Conservation (phyloP, 1,140 invertebrate species). For the Drosophila virilis region DNA sequence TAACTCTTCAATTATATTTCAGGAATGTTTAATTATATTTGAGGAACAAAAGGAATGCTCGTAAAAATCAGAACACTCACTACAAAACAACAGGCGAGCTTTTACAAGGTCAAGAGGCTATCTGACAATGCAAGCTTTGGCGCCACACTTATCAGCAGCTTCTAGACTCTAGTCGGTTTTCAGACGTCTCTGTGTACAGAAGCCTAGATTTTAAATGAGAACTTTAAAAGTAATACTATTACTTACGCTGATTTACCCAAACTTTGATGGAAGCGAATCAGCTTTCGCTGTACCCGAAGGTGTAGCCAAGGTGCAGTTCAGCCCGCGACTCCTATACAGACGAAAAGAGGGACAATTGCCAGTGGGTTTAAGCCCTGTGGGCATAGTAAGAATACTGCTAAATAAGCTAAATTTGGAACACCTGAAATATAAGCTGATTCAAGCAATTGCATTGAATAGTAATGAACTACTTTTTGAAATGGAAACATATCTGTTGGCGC, state of each 20-base stretch:
- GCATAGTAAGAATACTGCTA: slow-evolving; percentile 1
- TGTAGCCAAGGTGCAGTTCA: not conserved
- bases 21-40: too few species aligned
- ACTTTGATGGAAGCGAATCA: not conserved
- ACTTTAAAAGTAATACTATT: not conserved
- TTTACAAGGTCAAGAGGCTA: not conserved
- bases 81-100: not conserved
- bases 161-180: slow-evolving; percentile 1
- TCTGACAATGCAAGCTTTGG: slow-evolving; percentile 2
- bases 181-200: not conserved
- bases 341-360: not conserved
- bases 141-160: not conserved
- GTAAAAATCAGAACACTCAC: too few species aligned
- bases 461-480: slow-evolving; percentile 41
- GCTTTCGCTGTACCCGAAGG: not conserved
- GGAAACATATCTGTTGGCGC: slow-evolving; percentile 7
- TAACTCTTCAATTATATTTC: too few species aligned
- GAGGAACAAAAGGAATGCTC: too few species aligned
- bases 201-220: slow-evolving; percentile 5
- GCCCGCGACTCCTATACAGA: slow-evolving; percentile 30
- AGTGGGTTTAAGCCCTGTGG: not conserved
- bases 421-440: slow-evolving; percentile 5
- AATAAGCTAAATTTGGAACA: slow-evolving; percentile 4
- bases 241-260: not conserved
- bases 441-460: slow-evolving; percentile 1